Evolutionary conservation across 2,797 vertebrate genomes (phyloP), one percentile per base, ranked within the genome.

Genomic region (Rhinophrynus dorsalis): DNA sequence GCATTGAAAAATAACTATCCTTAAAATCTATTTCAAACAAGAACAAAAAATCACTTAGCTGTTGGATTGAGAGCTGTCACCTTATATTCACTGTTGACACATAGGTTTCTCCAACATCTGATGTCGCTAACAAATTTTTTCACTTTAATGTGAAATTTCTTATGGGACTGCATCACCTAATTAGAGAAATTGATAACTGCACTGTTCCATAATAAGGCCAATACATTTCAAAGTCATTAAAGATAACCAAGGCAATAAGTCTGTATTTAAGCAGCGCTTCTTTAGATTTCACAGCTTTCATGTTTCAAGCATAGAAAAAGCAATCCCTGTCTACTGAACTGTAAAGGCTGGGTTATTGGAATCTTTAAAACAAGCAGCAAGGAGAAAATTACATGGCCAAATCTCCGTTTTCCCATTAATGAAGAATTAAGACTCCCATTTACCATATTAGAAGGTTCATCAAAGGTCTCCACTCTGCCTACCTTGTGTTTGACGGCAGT

Each of bases 191-290:
- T 94, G 94, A 96, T 96, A 97, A 95, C 93, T 93, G 92, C 86
- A 88, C 87, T 84, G 91, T 91, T 94, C 94, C 90, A 94, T 96
- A 97, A 96, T 93, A 90, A 97, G 93, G 91, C 92, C 93, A 94
- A 96, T 96, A 91, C 92, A 95, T 96, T 95, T 94, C 90, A 93
- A 95, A 95, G 94, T 96, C 95, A 95, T 96, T 96, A 96, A 94
- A 95, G 91, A 96, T 95, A 96, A 96, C 93, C 89, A 92, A 89
- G 87, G 94, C 92, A 95, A 92, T 96, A 96, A 94, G 93, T 96
- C 94, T 94, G 86, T 84, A 90, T 94, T 91, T 93, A 94, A 96
- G 92, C 92, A 80, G 92, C 86, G 84, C 89, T 90, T 90, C 87
- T 85, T 87, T 91, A 85, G 88, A 90, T 94, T 94, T 93, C 91